phyloP scores from a whole-genome alignment of 2,888 invertebrate genomes.

The Entomobrya multifasciata region DNA sequence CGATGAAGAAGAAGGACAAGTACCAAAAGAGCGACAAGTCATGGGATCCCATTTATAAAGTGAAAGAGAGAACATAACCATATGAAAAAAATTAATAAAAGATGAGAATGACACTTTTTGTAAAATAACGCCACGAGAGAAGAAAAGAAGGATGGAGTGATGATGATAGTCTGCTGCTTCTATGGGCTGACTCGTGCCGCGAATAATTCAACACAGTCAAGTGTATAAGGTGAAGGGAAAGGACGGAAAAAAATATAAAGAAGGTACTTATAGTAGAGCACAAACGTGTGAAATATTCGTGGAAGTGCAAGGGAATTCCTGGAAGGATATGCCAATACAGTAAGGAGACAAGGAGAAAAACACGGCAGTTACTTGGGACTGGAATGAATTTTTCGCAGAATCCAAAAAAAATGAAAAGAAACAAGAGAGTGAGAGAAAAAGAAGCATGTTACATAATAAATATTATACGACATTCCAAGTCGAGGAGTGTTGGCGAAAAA shows the following conservation, averaged over 20 bases:
- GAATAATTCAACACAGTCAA: background rate
- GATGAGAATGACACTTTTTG: slow-evolving; percentile 28
- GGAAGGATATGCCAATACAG: slow-evolving; percentile 13
- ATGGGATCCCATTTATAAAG: slow-evolving; percentile 47
- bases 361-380: background rate
- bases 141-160: background rate
- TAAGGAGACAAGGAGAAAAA: slow-evolving; percentile 31
- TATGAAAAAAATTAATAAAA: slow-evolving; percentile 66
- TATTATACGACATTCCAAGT: slow-evolving; percentile 48
- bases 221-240: too few species aligned
- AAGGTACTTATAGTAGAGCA: background rate
- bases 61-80: background rate
- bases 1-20: too few species aligned
- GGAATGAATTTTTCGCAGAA: slow-evolving; percentile 27
- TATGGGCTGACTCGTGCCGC: background rate
- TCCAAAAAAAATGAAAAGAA: slow-evolving; percentile 43
- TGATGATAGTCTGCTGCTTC: background rate
- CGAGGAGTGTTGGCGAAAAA: background rate
- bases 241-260: background rate
- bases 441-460: slow-evolving; percentile 47
- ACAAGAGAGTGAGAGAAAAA: slow-evolving; percentile 16
- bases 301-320: slow-evolving; percentile 45
- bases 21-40: background rate
- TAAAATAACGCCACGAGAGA: background rate
- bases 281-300: background rate